Conservation (phyloP, 2,888 invertebrate genomes). For the Zhengitettix transpicula region DNA sequence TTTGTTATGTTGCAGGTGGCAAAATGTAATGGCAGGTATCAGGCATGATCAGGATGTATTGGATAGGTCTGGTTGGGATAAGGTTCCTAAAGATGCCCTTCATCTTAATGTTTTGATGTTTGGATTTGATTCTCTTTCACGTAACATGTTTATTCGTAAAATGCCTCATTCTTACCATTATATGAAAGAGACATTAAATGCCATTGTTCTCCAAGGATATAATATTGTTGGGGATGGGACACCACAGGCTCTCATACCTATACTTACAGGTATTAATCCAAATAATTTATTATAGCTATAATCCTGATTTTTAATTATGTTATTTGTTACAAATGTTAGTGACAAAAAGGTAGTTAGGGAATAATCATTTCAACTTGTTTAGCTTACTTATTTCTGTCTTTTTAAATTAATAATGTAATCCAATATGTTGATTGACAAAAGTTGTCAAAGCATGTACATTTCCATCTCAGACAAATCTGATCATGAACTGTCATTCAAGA, state of each 20-base stretch:
- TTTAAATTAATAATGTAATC: no score
- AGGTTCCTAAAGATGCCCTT: slow-evolving; percentile 29
- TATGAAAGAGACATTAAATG: slow-evolving; percentile 40
- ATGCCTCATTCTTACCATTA: slow-evolving; percentile 58
- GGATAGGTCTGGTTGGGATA: slow-evolving; percentile 30
- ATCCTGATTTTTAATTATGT: no score
- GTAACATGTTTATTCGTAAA: slow-evolving; percentile 62
- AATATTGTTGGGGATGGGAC: slow-evolving; percentile 81
- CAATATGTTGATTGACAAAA: no score
- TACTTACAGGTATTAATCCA: slow-evolving; percentile 54
- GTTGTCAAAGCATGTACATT: no score
- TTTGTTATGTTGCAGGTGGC: slow-evolving; percentile 32
- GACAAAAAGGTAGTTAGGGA: no score
- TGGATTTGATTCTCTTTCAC: slow-evolving; percentile 77
- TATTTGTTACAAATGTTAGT: no score
- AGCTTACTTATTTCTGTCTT: no score
- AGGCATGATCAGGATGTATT: slow-evolving; percentile 29
- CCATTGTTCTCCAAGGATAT: slow-evolving; percentile 51
- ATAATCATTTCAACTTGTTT: no score
- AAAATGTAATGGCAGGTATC: slow-evolving; percentile 46
- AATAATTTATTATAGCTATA: no score
- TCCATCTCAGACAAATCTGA: no score
- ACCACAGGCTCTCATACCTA: slow-evolving; percentile 72
- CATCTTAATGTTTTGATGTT: slow-evolving; percentile 63
- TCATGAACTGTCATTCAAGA: no score